Base-by-base conservation (phyloP, 2,888 invertebrate species). In the Drosophila melanosoma region DNA sequence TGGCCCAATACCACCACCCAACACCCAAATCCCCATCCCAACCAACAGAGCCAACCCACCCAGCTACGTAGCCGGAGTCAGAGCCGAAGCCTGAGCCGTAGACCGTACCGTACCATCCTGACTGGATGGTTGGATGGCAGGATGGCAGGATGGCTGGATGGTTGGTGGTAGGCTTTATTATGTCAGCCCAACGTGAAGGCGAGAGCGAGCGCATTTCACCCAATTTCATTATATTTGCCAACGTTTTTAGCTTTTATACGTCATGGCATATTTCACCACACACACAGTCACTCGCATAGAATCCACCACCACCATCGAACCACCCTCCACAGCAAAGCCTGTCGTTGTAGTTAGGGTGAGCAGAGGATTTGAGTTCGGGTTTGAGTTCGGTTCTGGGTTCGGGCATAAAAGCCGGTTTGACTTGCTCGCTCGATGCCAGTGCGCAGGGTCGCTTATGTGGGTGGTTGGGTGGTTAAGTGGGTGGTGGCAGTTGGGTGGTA, bases 221-320 rank as follows among this genome's bases (percentile, higher is more conserved):
- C 89, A 90, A 90, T 90, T 90, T 90, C 89, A 91, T 91, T 90
- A 90, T 90, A 84, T 89, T 89, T 87, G 79, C 90, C 86, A 89
- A 81, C 89, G 86, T 87, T 89, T 90, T 90, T 87, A 90, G 91
- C 90, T 90, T 88, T 85, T 91, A 82, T 87, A 91, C 89, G 90
- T 89, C 90, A 90, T 87, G 90, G 87, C 87, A 90, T 86, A 89
- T 89, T 85, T 85, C 87, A 86, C 89, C 90, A 81, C 81, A 81
- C 86, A 83, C 74, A 85, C 29, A 29, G 29, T 29, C 71, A 52
- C 67, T 66, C 42, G 62, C 61, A 74, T 72, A 66, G 61, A 74
- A 74, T 62, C 68, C 80, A 75, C 76, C 80, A 29, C 20, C 17
- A 29, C 17, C 17, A 29, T 11, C 20, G 42, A 35, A 29, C 38